Base-by-base conservation (phyloP, 2,113 vertebrate genomes). In the Miniopterus natalensis region DNA sequence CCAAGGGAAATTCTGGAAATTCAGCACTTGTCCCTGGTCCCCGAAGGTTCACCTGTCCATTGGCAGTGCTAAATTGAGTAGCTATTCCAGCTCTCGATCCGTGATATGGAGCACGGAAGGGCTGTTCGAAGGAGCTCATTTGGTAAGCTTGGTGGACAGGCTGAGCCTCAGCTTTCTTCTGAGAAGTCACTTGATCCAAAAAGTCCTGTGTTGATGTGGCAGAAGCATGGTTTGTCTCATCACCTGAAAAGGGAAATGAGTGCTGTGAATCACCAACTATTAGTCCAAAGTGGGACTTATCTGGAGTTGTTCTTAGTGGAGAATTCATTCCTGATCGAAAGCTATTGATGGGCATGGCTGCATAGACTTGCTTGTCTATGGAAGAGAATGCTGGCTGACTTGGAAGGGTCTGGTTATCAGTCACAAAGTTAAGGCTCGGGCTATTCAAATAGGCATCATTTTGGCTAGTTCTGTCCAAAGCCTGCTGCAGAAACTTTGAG, bases 391-490 rank as follows among this genome's bases (percentile, higher is more conserved):
- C 98, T 95, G 99, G 99, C 96, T 99, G 99, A 73, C 98, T 99
- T 29, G 99, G 98, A 96, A 99, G 99, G 93, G 99, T 99, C 97
- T 99, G 99, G 98, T 98, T 99, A 98, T 99, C 99, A 31, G 99
- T 99, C 97, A 99, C 99, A 99, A 99, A 98, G 97, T 99, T 99
- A 98, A 99, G 99, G 99, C 99, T 99, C 61, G 99, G 99, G 98
- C 99, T 99, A 98, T 99, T 99, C 98, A 99, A 99, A 99, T 99
- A 99, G 98, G 99, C 99, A 98, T 99, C 99, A 90, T 99, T 99
- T 99, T 99, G 99, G 99, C 99, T 99, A 98, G 99, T 99, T 98
- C 99, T 99, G 98, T 99, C 99, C 98, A 99, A 98, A 23, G 99
- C 99, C 98, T 99, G 99, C 95, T 99, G 99, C 95, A 99, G 98